These are phyloP conservation scores for Eudemis profundana DNA, from an alignment of 2,888 invertebrate genomes.

Conservation along the genomic window DNA sequence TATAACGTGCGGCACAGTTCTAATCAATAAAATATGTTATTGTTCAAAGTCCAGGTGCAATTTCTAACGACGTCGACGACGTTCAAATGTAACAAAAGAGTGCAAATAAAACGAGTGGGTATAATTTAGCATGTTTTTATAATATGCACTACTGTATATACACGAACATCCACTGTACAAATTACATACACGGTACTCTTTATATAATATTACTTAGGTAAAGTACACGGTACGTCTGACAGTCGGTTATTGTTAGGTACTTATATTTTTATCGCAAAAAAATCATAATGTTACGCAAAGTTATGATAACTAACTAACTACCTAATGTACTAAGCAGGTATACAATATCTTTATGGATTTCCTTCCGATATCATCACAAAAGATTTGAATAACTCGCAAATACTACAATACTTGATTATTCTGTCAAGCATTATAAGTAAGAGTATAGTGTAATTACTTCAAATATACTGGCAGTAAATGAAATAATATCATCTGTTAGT, in stretches of 20 bases:
- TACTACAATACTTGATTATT: too few relatives aligned
- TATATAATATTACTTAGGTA: slow-evolving; percentile 24
- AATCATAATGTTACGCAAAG: not conserved
- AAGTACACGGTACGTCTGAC: slow-evolving; percentile 38
- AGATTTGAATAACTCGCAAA: too few relatives aligned
- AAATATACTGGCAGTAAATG: too few relatives aligned
- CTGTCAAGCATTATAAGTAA: too few relatives aligned
- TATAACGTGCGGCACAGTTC: not conserved
- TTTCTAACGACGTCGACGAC: slow-evolving; percentile 25
- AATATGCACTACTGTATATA: slow-evolving; percentile 37
- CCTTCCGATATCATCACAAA: not conserved
- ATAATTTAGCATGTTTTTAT: slow-evolving; percentile 36
- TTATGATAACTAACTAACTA: too few relatives aligned
- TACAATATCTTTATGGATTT: not conserved
- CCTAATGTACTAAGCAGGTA: not conserved
- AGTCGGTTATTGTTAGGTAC: not conserved
- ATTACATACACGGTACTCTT: slow-evolving; percentile 32
- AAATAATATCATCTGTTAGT: too few relatives aligned
- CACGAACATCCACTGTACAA: slow-evolving; percentile 41
- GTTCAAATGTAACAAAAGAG: slow-evolving; percentile 25
- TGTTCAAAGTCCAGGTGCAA: slow-evolving; percentile 39
- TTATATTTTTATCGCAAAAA: not conserved
- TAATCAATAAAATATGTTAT: slow-evolving; percentile 32
- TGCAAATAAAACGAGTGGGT: slow-evolving; percentile 37
- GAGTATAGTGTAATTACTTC: too few relatives aligned